Evolutionary conservation across 2,113 vertebrate genomes (phyloP), one percentile per base, ranked within the genome.

Genomic region (Ictidomys tridecemlineatus): DNA sequence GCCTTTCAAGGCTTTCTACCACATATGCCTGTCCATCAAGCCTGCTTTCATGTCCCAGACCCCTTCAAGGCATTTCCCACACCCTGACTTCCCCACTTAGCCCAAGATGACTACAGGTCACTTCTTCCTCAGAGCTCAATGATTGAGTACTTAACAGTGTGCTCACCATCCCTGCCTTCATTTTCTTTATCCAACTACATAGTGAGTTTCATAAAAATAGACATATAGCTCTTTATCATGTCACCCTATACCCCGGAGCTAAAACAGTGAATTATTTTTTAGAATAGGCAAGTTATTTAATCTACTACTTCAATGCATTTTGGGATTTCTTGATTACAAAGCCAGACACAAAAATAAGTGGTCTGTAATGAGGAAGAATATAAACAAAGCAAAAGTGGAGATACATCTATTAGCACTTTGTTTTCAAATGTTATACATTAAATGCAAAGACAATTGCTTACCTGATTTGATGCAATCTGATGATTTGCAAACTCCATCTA

Each of bases 391-490:
- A 77, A 73, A 82, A 39, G 42, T 13, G 85, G 16, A 93, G 32
- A 89, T 26, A 24, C 48, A 4, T 56, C 34, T 48, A 39, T 67
- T 2, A 78, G 4, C 91, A 84, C 14, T 94, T 80, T 37, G 48
- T 69, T 94, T 94, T 79, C 91, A 76, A 85, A 78, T 39, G 72
- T 69, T 85, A 74, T 5, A 65, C 14, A 70, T 73, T 83, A 56
- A 32, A 76, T 85, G 48, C 73, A 78, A 93, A 17, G n/a, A 20
- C 4, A 1, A 6, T 61, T 93, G 93, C 99, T 99, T 99, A 99
- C 99, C 99, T 98, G 99, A 99, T 95, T 99, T 99, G 97, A 99
- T 99, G 97, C 99, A 99, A 96, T 99, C 99, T 92, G 99, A 98
- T 34, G 99, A 99, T 96, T 99, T 99, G 98, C 99, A 99, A 97